phyloP scores from a whole-genome alignment of 2,113 vertebrate species.

The Anguilla japonica region DNA sequence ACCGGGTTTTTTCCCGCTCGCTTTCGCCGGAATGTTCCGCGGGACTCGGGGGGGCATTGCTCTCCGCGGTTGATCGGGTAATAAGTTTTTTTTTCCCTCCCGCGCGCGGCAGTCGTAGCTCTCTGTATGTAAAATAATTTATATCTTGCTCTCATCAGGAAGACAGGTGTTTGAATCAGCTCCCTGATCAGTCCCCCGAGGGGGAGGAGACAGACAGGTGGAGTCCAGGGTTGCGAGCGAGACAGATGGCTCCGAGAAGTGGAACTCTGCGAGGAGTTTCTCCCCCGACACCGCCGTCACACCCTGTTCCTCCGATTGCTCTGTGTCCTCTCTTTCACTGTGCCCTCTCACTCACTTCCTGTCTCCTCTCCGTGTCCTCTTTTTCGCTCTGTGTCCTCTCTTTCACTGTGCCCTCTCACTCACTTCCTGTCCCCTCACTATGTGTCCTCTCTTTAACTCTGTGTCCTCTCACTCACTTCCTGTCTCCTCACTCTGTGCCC shows the following conservation, averaged over 20 bases:
- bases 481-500: conserved; percentile 37
- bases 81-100: background rate
- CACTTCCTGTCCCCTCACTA: conserved; percentile 2
- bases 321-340: background rate
- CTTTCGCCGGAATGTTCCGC: background rate
- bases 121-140: conserved; percentile 10
- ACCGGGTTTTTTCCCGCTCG: background rate
- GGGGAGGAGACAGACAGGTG: background rate
- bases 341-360: no score
- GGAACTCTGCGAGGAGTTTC: background rate
- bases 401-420: conserved; percentile 1
- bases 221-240: background rate
- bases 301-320: no score
- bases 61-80: background rate
- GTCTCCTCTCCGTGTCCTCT: background rate
- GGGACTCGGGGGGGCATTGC: conserved; percentile 6
- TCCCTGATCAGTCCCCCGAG: background rate
- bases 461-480: conserved; percentile 31
- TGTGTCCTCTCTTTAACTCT: conserved; percentile 10
- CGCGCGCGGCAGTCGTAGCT: background rate
- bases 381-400: background rate
- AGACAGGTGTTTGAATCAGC: background rate
- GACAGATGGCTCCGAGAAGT: background rate
- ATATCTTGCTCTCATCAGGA: conserved; percentile 13
- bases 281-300: no score